Evolutionary conservation across 2,888 invertebrate species (phyloP).

Genomic region (Acronicta leporina): DNA sequence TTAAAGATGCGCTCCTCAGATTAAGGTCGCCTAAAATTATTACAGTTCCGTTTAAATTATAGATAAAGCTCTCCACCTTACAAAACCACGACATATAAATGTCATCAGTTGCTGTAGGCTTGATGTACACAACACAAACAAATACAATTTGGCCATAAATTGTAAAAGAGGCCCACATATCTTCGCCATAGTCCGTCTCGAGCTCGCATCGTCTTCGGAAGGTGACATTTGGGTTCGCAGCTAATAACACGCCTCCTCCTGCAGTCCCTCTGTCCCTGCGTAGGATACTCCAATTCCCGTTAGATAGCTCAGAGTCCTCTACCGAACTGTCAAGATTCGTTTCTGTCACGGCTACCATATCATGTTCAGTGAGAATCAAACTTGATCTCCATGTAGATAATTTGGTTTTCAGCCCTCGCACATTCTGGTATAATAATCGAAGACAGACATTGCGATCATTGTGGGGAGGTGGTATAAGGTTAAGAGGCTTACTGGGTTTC

Average conservation of each 20-base stretch:
- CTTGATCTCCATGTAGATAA: slow-evolving; percentile 1
- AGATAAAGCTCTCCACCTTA: neutral
- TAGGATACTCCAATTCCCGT: slow-evolving; percentile 2
- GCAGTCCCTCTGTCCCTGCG: slow-evolving; percentile 8
- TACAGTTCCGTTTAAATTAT: neutral
- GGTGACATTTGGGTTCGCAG: neutral
- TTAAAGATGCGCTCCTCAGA: too few species aligned
- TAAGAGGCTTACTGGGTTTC: neutral
- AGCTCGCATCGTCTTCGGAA: neutral
- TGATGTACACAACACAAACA: neutral
- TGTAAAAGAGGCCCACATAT: slow-evolving; percentile 2
- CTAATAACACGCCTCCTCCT: neutral
- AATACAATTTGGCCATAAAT: neutral
- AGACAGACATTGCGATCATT: neutral
- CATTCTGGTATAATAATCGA: slow-evolving; percentile 9
- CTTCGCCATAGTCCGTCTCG: slow-evolving; percentile 2
- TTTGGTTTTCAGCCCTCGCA: slow-evolving; percentile 8
- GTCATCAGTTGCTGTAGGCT: neutral
- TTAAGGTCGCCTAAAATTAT: neutral
- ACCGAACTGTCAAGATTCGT: slow-evolving; percentile 3
- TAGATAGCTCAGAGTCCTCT: slow-evolving; percentile 1
- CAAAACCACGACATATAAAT: neutral
- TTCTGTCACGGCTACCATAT: slow-evolving; percentile 8
- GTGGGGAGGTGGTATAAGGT: neutral
- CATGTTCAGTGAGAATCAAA: slow-evolving; percentile 3